Evolutionary conservation across 2,113 vertebrate genomes (phyloP).

Genomic region (Hypomesus transpacificus): DNA sequence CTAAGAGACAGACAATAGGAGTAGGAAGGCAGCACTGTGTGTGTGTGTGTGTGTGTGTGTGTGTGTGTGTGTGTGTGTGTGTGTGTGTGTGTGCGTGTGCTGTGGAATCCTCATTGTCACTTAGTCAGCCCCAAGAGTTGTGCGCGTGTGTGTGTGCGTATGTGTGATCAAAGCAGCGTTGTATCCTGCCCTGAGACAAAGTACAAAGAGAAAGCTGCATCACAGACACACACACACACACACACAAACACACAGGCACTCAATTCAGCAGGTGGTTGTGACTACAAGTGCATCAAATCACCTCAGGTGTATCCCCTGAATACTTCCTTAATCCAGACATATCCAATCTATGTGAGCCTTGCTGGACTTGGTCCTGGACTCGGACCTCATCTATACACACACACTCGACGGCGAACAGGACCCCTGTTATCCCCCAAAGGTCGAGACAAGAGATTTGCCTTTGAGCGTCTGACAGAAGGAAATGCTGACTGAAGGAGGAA

Average conservation of each 20-base stretch:
- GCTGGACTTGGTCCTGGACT: too few species aligned
- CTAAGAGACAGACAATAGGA: not conserved
- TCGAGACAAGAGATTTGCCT: not conserved
- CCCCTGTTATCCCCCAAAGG: not conserved
- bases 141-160: not conserved
- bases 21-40: not conserved
- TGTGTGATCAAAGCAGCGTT: not conserved
- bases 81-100: not conserved
- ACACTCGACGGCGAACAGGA: not conserved
- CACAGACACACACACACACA: conserved; percentile 6
- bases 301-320: too few species aligned
- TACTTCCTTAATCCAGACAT: too few species aligned
- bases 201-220: not conserved
- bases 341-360: too few species aligned
- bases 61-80: not conserved
- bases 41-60: not conserved
- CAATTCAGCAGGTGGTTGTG: too few species aligned
- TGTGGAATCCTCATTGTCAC: not conserved
- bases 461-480: not conserved
- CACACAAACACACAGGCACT: too few species aligned
- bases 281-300: too few species aligned
- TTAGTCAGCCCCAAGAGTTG: not conserved
- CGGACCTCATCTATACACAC: not conserved
- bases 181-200: not conserved
- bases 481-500: not conserved